Percentiles rank a stretch among this genome's conserved stretches.
Conservation (phyloP, 2,888 invertebrate genomes). For the Sesia bembeciformis region DNA sequence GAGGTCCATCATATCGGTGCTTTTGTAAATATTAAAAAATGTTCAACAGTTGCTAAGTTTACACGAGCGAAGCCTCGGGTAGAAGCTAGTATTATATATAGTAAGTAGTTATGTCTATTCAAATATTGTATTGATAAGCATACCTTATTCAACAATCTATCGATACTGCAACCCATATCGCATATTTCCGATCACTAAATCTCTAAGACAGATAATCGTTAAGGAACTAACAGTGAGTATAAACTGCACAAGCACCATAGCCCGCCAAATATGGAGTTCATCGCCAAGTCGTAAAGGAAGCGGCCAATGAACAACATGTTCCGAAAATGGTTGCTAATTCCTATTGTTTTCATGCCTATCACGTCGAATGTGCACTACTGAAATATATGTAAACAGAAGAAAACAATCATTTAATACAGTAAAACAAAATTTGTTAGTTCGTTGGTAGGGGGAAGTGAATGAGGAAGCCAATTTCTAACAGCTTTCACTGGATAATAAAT, state of each 20-base stretch:
- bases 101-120: background rate
- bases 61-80: no score
- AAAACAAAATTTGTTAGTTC: no score
- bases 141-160: background rate
- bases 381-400: no score
- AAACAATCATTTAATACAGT: no score
- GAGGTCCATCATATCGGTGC: no score
- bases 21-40: no score
- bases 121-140: background rate
- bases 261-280: constrained; percentile 16
- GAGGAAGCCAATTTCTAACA: no score
- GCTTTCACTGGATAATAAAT: no score
- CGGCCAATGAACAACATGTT: constrained; percentile 19
- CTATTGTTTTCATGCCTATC: constrained; percentile 28
- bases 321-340: constrained; percentile 22
- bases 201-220: background rate
- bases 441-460: no score
- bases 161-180: background rate
- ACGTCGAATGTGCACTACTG: constrained; percentile 3
- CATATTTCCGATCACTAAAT: background rate
- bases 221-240: background rate
- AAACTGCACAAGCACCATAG: no score
- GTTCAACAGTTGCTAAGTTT: no score
- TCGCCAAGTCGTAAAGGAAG: constrained; percentile 35
- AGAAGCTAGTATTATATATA: no score